Evolutionary conservation across 2,797 vertebrate species (phyloP).

Genomic region (Buceros bicornis): DNA sequence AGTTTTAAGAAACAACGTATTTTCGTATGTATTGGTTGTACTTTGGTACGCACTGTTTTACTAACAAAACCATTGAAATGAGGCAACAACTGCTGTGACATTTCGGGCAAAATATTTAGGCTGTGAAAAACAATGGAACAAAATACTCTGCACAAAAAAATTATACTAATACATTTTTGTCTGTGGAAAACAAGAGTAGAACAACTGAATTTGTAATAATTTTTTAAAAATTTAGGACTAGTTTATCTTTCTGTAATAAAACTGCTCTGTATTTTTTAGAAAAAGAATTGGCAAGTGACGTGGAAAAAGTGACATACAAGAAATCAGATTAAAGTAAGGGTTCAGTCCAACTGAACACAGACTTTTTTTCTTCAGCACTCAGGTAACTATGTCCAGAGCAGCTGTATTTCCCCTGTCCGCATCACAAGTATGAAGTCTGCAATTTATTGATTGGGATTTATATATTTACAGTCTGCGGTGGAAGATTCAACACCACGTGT

Average conservation of each 20-base stretch:
- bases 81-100: background rate
- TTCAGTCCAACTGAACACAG: background rate
- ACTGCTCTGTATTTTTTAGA: background rate
- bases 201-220: background rate
- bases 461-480: background rate
- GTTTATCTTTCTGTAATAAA: background rate
- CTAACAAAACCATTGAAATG: background rate
- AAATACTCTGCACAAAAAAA: background rate
- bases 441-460: background rate
- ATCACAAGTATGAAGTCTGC: background rate
- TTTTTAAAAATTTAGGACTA: background rate
- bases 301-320: background rate
- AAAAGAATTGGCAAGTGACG: background rate
- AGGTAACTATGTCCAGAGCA: background rate
- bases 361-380: background rate
- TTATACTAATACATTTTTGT: background rate
- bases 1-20: background rate
- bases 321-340: background rate
- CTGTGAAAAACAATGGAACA: background rate
- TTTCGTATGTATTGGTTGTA: background rate
- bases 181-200: background rate
- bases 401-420: background rate
- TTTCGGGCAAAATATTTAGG: slow-evolving; percentile 25
- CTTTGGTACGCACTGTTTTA: background rate
- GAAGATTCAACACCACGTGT: background rate